phyloP scores from a whole-genome alignment of 2,113 vertebrate species.

The Sterna hirundo region DNA sequence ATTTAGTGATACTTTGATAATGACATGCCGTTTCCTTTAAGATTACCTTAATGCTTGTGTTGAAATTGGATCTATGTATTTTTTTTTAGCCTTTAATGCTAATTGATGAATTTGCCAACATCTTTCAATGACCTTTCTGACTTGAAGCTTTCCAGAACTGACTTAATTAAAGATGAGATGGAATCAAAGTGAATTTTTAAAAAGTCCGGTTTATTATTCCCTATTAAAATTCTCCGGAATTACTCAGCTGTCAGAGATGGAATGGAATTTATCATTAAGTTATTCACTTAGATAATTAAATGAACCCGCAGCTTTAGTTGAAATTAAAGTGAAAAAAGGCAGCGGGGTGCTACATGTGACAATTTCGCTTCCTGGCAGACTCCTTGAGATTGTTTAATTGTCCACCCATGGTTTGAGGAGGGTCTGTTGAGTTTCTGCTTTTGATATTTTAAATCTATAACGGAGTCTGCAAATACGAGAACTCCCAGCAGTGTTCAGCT shows the following conservation, averaged over 20 bases:
- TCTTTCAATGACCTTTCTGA: conserved; percentile 23
- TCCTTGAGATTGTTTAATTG: not conserved
- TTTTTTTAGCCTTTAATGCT: not conserved
- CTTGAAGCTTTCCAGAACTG: not conserved
- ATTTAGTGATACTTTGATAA: not conserved
- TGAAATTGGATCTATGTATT: not conserved
- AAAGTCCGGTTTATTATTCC: conserved; percentile 10
- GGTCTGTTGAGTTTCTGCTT: not conserved
- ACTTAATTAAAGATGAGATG: conserved; percentile 34
- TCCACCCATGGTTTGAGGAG: not conserved
- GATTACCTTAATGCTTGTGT: not conserved
- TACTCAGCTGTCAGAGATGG: conserved; percentile 1
- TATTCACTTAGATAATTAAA: conserved; percentile 43
- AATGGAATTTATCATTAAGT: conserved; percentile 12
- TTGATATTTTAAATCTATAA: not conserved
- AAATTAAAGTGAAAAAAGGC: not conserved
- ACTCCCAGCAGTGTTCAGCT: not conserved
- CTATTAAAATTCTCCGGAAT: conserved; percentile 26
- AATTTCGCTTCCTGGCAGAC: not conserved
- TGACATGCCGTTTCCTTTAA: not conserved
- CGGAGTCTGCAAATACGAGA: not conserved
- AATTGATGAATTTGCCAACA: not conserved
- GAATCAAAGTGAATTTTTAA: not conserved
- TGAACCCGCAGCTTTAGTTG: not conserved
- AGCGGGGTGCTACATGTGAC: not conserved